Evolutionary conservation across 2,797 vertebrate genomes (phyloP), one percentile per base, ranked within the genome.

Genomic region (Melanotaenia maccullochi): DNA sequence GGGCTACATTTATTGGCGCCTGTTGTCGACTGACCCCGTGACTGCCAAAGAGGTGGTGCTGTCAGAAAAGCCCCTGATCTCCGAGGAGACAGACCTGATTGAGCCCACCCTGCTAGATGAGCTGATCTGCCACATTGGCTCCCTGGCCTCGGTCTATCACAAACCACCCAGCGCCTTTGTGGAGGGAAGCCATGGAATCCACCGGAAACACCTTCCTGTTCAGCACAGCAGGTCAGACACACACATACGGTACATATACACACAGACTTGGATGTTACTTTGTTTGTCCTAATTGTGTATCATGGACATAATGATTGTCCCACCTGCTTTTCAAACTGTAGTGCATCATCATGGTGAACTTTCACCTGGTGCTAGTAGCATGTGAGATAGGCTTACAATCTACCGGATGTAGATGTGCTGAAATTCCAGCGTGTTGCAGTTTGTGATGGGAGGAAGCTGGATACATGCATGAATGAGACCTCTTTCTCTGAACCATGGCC

Each of bases 1-100:
- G 0, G 98, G 97, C 82, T 99, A 99, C 92, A 99, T 99, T 90
- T 99, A 99, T 76, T 99, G 98, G 97, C 97, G 97, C 70, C 95
- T 99, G 79, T 91, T 99, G 69, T 99, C 98, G 87, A 99, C 98
- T 1, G 98, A 99, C 80, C 98, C 98, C 0, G 98, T 99, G 75
- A 97, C 98, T 0, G 98, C 97, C 87, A 99, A 99, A 89, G 97
- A 99, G 89, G 97, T 99, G 82, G 98, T 99, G 20, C 87, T 99
- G 74, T 98, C 98, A 0, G 98, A 99, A 79, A 99, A 99, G 88
- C 97, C 98, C 0, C 93, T 99, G 38, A 99, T 99, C 86, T 99
- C 98, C 0, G 97, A 99, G 87, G 97, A 99, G 93, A 99, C 97
- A 0, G 97, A 99, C 82, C 93, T 99, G 88, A 98, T 98, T 3